These are phyloP conservation scores for Crambe crambe DNA, from an alignment of 37 sponge, comb jelly and placozoan species.

Conservation along the genomic window DNA sequence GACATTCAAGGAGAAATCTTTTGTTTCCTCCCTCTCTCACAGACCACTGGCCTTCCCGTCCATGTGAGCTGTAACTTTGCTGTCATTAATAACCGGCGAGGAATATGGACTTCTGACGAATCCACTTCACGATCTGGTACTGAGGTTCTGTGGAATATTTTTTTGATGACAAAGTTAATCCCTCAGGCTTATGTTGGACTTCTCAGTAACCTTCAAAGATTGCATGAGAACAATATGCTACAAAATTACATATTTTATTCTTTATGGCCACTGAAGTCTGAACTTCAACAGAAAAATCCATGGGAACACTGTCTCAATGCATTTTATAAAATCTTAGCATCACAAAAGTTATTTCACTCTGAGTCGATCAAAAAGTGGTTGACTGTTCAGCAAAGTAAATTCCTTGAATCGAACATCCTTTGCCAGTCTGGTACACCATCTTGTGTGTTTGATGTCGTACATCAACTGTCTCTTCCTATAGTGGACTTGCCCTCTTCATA, in stretches of 20 bases:
- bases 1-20: slow-evolving; percentile 29
- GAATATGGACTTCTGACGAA: slow-evolving; percentile 56
- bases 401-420: slow-evolving; percentile 34
- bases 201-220: not conserved
- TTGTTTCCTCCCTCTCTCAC: slow-evolving; percentile 48
- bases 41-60: slow-evolving; percentile 64
- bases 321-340: slow-evolving; percentile 1
- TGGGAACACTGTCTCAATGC: slow-evolving; percentile 5
- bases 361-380: slow-evolving; percentile 15
- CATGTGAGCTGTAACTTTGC: slow-evolving; percentile 73
- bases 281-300: slow-evolving; percentile 27
- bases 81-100: slow-evolving; percentile 61
- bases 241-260: slow-evolving; percentile 28
- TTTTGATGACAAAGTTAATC: slow-evolving; percentile 31
- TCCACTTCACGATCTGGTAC: not conserved
- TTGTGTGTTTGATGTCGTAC: slow-evolving; percentile 11
- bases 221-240: not conserved
- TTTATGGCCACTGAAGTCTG: slow-evolving; percentile 34
- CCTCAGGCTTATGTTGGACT: slow-evolving; percentile 37
- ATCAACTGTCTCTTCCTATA: slow-evolving; percentile 16
- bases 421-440: not conserved
- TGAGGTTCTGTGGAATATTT: slow-evolving; percentile 44
- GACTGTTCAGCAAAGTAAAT: not conserved
- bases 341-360: slow-evolving; percentile 37
- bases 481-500: slow-evolving; percentile 38